phyloP scores from a whole-genome alignment of 2,797 vertebrate species.

The Trachops cirrhosus region DNA sequence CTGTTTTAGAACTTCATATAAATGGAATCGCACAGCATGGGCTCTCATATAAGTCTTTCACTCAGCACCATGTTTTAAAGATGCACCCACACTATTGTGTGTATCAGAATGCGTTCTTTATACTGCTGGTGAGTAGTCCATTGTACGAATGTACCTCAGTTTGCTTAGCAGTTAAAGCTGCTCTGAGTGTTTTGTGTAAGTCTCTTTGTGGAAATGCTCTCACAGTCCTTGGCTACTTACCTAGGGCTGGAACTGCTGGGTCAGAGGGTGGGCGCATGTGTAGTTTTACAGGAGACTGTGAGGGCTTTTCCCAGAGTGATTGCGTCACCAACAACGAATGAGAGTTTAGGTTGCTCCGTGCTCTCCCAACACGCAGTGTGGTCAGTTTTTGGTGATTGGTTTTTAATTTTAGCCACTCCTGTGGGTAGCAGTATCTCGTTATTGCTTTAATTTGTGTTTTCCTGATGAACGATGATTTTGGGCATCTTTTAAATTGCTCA shows the following conservation, averaged over 20 bases:
- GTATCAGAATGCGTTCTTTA: background rate
- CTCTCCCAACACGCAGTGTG: background rate
- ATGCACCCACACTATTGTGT: too few species aligned
- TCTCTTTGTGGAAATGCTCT: background rate
- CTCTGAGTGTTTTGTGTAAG: background rate
- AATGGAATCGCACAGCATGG: background rate
- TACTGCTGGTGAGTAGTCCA: background rate
- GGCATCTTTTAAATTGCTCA: conserved; percentile 14
- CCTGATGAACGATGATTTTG: background rate
- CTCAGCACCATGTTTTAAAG: background rate
- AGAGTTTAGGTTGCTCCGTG: background rate
- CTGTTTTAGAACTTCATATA: background rate
- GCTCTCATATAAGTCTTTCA: background rate
- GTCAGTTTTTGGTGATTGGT: background rate
- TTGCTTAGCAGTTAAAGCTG: background rate
- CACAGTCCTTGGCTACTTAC: background rate
- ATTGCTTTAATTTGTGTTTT: background rate
- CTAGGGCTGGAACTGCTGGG: background rate
- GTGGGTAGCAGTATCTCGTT: background rate
- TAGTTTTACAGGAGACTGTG: background rate
- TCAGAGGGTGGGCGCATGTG: background rate
- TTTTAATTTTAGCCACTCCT: background rate
- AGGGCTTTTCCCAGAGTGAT: background rate
- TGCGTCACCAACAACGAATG: background rate
- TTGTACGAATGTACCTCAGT: background rate